Evolutionary conservation across 2,888 invertebrate species (phyloP).

Genomic region (Punctoribates punctum): DNA sequence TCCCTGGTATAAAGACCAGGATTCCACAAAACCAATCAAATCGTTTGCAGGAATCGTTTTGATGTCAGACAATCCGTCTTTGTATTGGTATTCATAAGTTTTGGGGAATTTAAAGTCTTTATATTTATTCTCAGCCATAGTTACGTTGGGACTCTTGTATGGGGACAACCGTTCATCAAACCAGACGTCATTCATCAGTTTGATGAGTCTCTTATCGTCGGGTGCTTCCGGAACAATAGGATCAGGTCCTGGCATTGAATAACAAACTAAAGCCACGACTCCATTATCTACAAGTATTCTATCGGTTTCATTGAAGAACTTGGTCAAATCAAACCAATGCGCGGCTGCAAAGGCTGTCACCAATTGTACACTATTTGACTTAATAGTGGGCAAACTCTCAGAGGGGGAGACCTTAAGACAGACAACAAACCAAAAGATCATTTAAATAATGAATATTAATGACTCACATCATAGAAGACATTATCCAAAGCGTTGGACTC

Average conservation of each 20-base stretch:
- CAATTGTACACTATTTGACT: slow-evolving; percentile 52
- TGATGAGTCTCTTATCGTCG: not conserved
- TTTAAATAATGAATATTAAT: too few species aligned
- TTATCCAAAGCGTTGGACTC: slow-evolving; percentile 33
- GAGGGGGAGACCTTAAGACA: slow-evolving; percentile 53
- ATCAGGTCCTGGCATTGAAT: not conserved
- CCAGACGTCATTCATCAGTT: not conserved
- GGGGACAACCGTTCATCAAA: not conserved
- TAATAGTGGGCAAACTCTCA: slow-evolving; percentile 52
- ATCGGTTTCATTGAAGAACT: slow-evolving; percentile 55
- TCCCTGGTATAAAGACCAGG: slow-evolving; percentile 53
- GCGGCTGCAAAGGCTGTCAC: slow-evolving; percentile 55
- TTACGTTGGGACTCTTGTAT: not conserved
- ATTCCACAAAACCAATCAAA: slow-evolving; percentile 51
- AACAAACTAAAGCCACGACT: slow-evolving; percentile 51
- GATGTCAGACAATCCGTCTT: not conserved
- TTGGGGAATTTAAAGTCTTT: slow-evolving; percentile 49
- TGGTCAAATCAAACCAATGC: slow-evolving; percentile 56
- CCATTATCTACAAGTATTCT: slow-evolving; percentile 55
- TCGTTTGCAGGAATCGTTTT: slow-evolving; percentile 50
- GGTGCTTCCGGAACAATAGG: not conserved
- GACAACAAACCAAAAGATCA: too few species aligned
- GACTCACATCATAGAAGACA: slow-evolving; percentile 20
- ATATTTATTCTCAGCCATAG: slow-evolving; percentile 48
- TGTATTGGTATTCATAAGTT: slow-evolving; percentile 48